These are phyloP conservation scores for Mionectes olivaceus DNA, from an alignment of 2,797 vertebrate genomes.

Conservation along the genomic window DNA sequence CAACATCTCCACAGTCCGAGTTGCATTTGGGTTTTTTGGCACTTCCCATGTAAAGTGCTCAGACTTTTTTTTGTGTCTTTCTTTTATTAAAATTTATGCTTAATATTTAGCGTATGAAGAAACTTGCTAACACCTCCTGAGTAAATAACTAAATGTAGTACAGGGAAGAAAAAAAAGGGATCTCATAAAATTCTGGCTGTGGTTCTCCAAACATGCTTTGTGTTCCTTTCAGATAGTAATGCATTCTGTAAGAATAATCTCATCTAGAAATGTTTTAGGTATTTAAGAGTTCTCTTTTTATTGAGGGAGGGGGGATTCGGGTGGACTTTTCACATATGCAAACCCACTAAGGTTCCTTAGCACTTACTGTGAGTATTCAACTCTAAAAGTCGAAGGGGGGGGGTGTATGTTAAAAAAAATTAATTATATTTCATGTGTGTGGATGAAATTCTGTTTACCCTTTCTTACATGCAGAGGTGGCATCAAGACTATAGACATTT, in stretches of 20 bases:
- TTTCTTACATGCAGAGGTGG: slow-evolving; percentile 87
- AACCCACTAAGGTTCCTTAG: background rate
- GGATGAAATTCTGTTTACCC: background rate
- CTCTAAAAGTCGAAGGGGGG: background rate
- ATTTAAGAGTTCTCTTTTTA: background rate
- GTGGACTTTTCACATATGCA: background rate
- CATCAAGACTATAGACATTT: slow-evolving; percentile 95
- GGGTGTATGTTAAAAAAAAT: background rate
- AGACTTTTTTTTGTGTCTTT: background rate
- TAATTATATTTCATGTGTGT: background rate
- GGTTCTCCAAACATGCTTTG: background rate
- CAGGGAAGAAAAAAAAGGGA: background rate
- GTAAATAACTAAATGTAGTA: background rate
- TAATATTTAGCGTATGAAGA: background rate
- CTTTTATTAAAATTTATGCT: background rate
- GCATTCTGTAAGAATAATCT: background rate
- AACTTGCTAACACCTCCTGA: background rate
- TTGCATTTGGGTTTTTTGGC: background rate
- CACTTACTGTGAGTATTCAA: background rate
- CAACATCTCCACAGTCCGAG: background rate
- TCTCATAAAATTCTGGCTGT: background rate
- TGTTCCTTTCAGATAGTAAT: background rate
- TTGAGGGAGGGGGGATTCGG: background rate
- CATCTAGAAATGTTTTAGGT: background rate
- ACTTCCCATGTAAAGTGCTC: background rate